A percentile compares a stretch with the other conserved stretches of the same genome.
Conservation (phyloP, 2,797 vertebrate species). For the Agapornis canus region DNA sequence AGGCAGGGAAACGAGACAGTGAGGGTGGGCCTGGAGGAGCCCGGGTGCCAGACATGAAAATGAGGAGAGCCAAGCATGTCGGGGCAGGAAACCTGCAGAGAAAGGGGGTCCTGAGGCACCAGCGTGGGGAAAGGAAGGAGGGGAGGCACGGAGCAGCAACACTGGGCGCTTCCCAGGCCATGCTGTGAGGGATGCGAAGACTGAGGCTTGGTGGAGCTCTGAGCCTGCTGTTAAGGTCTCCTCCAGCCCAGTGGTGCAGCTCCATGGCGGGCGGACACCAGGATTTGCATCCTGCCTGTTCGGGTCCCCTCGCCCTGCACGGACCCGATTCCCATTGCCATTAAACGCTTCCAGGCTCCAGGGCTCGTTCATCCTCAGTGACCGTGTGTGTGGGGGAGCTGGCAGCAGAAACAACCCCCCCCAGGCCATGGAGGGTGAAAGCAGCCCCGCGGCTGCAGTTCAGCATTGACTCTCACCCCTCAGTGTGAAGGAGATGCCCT, state of each 20-base stretch:
- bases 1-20: neutral
- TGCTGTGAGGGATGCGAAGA: neutral
- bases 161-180: neutral
- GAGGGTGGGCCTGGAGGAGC: neutral
- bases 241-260: accelerated
- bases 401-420: neutral
- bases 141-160: neutral
- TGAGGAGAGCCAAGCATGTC: neutral
- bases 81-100: neutral
- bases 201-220: neutral
- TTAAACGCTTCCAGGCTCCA: neutral
- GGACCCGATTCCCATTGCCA: neutral
- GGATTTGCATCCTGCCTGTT: neutral
- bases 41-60: neutral
- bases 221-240: neutral
- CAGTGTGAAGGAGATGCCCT: neutral
- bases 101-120: neutral
- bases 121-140: neutral
- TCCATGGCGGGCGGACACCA: accelerated
- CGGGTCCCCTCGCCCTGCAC: neutral
- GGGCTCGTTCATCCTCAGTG: neutral
- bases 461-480: neutral
- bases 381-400: neutral
- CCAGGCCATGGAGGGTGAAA: neutral
- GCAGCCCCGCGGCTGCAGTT: accelerated